Conservation (phyloP, 23 tunicate genomes). For the Styela plicata region DNA sequence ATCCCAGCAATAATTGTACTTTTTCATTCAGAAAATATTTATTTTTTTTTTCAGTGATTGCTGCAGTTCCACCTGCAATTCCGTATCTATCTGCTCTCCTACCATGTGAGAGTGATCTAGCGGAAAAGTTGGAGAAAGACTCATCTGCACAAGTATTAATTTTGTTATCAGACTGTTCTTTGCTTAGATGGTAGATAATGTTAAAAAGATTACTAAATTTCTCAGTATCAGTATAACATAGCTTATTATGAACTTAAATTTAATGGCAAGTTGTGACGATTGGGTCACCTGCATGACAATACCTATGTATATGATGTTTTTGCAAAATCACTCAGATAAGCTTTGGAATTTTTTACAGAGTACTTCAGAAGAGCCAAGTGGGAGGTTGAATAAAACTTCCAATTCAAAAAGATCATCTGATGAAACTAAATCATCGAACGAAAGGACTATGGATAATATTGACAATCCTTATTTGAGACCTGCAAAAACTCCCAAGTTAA, state of each 20-base stretch:
- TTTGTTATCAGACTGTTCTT: too few relatives aligned
- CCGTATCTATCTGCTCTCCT: conserved; percentile 80
- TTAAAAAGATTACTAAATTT: too few relatives aligned
- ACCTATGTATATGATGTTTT: too few relatives aligned
- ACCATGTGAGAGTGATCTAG: conserved; percentile 57
- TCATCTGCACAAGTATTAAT: neutral
- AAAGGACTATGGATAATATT: conserved; percentile 15
- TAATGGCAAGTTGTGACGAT: too few relatives aligned
- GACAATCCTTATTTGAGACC: conserved; percentile 66
- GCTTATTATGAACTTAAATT: too few relatives aligned
- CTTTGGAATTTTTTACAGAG: neutral
- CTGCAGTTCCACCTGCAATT: conserved; percentile 49
- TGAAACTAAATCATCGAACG: neutral
- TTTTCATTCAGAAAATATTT: too few relatives aligned
- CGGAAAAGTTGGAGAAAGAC: neutral
- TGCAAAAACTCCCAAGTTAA: conserved; percentile 50
- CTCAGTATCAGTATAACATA: too few relatives aligned
- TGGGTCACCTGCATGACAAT: too few relatives aligned
- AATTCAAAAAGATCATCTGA: neutral
- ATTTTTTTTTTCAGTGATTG: conserved; percentile 46
- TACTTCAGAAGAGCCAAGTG: neutral
- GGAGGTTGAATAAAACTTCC: neutral
- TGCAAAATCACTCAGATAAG: too few relatives aligned
- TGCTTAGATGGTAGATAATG: too few relatives aligned
- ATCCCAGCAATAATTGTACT: too few relatives aligned